Evolutionary conservation across 2,797 vertebrate species (phyloP), one percentile per base, ranked within the genome.

Genomic region (Ammospiza maritima): DNA sequence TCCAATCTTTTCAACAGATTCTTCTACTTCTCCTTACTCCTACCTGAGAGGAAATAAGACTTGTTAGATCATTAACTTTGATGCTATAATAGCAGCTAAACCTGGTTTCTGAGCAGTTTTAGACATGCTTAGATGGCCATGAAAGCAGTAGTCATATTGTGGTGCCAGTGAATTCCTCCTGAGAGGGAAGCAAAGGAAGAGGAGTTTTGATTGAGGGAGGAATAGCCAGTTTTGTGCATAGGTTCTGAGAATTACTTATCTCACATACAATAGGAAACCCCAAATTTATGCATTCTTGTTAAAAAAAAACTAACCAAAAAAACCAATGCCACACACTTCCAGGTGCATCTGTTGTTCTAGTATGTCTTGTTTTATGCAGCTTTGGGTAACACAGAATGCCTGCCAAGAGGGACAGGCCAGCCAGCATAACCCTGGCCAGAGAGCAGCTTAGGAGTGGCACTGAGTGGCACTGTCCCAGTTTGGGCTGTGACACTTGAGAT

Each of bases 261-360:
- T 85, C 4, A 19, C 32, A 13, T 32, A 30, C 6, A 6, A 9
- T 16, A 32, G 42, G 5, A 54, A 87, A 13, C 40, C 9, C 3
- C 1, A 45, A 54, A 40, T 8, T 21, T 48, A 29, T 23, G 9
- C 9, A 22, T 51, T 87, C 79, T 50, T 54, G 30, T 48, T 67
- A 6, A 65, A 86, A 87, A 1, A 0, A 13, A 73, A 26, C 0
- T 4, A 17, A 51, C 10, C 0, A 25, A 69, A 77, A 54, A 22
- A 4, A 0, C 11, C 13, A 38, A 0, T 1, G 3, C 13, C 8
- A 25, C 10, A 20, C 25, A 6, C 11, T 76, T 61, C 9, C 11
- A 44, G 57, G 29, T 72, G 29, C 25, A 6, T 40, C 16, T 29
- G 4, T n/a, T 88, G 8, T 80, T 72, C 15, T 81, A 50, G 9